Conservation (phyloP, 2,888 invertebrate genomes). For the Tetranychus truncatus region DNA sequence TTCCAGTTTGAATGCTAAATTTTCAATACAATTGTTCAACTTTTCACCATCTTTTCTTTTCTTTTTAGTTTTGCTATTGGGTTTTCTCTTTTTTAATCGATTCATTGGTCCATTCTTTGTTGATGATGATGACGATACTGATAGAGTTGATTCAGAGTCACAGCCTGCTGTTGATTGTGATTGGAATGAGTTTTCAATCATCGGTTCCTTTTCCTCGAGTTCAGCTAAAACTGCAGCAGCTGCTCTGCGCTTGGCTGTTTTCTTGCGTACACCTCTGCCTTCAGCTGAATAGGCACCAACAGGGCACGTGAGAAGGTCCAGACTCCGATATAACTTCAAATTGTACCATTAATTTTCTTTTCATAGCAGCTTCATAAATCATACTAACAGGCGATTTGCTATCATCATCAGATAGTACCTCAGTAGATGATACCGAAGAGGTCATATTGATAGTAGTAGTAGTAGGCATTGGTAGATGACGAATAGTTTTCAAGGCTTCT, state of each 20-base stretch:
- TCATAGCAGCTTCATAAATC: slow-evolving; percentile 86
- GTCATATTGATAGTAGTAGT: slow-evolving; percentile 8
- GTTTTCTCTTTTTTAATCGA: background rate
- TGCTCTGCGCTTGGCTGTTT: slow-evolving; percentile 69
- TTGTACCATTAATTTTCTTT: slow-evolving; percentile 62
- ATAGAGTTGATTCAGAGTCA: background rate
- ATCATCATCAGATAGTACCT: slow-evolving; percentile 36
- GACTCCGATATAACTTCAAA: slow-evolving; percentile 66
- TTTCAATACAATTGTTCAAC: background rate
- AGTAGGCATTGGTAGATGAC: slow-evolving; percentile 40
- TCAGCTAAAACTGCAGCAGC: slow-evolving; percentile 84
- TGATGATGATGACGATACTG: no score
- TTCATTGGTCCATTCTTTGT: background rate
- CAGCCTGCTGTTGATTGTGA: background rate
- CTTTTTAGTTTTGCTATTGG: background rate
- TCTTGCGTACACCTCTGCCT: slow-evolving; percentile 85
- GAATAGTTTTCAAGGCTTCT: slow-evolving; percentile 39
- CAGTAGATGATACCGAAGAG: slow-evolving; percentile 4
- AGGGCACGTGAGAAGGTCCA: slow-evolving; percentile 88
- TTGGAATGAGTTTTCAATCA: slow-evolving; percentile 36
- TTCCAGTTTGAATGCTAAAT: background rate
- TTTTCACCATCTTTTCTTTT: background rate
- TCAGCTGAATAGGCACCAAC: slow-evolving; percentile 51
- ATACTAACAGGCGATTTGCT: slow-evolving; percentile 87
- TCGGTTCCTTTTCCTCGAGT: slow-evolving; percentile 57